Conservation (phyloP, 2,113 vertebrate species). For the Hippocampus abdominalis region DNA sequence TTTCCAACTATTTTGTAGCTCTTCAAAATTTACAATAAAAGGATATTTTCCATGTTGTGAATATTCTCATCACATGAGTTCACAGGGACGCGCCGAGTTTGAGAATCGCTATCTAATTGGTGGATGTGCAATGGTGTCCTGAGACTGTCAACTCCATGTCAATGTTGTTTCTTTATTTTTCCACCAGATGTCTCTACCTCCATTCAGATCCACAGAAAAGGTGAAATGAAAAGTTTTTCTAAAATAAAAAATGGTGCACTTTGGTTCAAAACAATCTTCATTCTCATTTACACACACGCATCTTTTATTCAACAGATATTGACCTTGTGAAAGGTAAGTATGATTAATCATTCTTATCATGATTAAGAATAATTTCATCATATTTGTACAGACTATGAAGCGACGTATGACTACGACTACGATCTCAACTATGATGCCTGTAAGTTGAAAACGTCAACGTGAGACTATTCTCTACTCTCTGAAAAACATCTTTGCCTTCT, state of each 20-base stretch:
- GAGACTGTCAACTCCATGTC: neutral
- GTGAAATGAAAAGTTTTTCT: slow-evolving; percentile 30
- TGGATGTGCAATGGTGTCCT: too few species aligned
- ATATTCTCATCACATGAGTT: too few species aligned
- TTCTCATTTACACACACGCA: neutral
- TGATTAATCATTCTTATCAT: neutral
- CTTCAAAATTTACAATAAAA: too few species aligned
- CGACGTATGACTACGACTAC: slow-evolving; percentile 68
- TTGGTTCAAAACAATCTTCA: neutral
- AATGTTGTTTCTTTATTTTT: slow-evolving; percentile 15
- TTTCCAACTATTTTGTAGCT: too few species aligned
- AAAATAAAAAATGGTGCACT: neutral
- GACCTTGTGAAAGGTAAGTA: slow-evolving; percentile 67
- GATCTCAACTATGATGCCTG: slow-evolving; percentile 67
- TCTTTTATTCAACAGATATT: slow-evolving; percentile 50
- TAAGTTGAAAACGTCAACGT: slow-evolving; percentile 40
- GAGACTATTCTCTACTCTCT: neutral
- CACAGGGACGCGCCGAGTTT: too few species aligned
- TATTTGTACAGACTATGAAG: slow-evolving; percentile 62
- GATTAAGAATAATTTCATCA: neutral
- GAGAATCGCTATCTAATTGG: too few species aligned
- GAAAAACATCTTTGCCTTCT: neutral
- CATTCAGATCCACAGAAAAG: slow-evolving; percentile 69
- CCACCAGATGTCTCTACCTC: slow-evolving; percentile 70
- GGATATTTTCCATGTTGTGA: too few species aligned